phyloP scores from a whole-genome alignment of 2,797 vertebrate species.

The Anabacerthia variegaticeps region DNA sequence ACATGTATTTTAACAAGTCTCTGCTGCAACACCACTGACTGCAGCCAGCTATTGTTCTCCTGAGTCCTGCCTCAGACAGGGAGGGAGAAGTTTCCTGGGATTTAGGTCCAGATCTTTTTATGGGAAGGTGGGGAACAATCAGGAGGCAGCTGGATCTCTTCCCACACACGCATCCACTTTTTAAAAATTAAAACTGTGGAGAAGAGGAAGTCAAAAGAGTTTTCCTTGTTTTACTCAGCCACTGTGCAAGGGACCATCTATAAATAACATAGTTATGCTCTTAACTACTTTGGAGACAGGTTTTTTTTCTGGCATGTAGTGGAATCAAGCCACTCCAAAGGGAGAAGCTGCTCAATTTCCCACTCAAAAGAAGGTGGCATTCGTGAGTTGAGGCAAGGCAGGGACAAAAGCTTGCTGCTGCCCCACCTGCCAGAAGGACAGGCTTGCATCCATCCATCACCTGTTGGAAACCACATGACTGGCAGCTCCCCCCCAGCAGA shows the following conservation, averaged over 20 bases:
- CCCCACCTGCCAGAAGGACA: neutral
- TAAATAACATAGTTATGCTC: neutral
- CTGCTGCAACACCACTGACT: neutral
- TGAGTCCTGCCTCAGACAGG: neutral
- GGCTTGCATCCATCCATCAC: neutral
- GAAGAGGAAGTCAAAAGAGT: neutral
- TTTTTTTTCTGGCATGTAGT: neutral
- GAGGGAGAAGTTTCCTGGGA: slow-evolving; percentile 19
- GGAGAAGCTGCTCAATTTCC: neutral
- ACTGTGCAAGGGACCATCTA: neutral
- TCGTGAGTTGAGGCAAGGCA: neutral
- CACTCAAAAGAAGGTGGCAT: neutral
- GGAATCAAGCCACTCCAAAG: neutral
- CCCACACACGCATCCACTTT: neutral
- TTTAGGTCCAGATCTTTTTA: slow-evolving; percentile 5
- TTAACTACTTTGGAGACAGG: neutral
- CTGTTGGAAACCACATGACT: neutral
- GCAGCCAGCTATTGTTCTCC: slow-evolving; percentile 25
- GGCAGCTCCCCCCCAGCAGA: neutral
- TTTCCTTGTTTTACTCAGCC: neutral
- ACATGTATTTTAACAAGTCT: neutral
- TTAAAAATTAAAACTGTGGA: neutral
- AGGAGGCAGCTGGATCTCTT: neutral
- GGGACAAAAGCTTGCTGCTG: neutral
- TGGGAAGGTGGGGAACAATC: neutral